These are phyloP conservation scores for Drosophila hydei DNA, from an alignment of 1,140 invertebrate genomes.

Conservation along the genomic window DNA sequence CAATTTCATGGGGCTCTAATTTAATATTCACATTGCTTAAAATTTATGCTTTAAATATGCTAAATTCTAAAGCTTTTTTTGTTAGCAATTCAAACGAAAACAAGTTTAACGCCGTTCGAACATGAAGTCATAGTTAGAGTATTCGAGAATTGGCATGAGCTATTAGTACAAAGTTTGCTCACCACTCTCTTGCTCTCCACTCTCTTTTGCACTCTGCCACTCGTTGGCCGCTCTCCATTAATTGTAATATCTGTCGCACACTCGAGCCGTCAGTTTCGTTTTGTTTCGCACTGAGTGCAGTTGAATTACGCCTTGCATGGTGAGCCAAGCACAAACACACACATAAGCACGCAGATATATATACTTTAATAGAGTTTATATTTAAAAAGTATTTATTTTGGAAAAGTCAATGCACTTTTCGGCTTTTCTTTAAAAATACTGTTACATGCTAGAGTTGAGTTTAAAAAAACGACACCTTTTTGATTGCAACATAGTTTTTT, in stretches of 20 bases:
- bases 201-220: slow-evolving; percentile 3
- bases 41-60: no score
- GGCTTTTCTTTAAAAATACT: slow-evolving; percentile 8
- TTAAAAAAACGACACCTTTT: not conserved
- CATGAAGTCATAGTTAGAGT: slow-evolving; percentile 22
- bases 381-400: slow-evolving; percentile 17
- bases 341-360: slow-evolving; percentile 7
- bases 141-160: slow-evolving; percentile 10
- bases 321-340: slow-evolving; percentile 24
- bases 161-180: not conserved
- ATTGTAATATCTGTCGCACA: slow-evolving; percentile 31
- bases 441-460: no score
- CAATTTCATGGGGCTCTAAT: no score
- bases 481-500: slow-evolving; percentile 31
- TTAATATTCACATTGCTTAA: no score
- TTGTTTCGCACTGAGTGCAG: slow-evolving; percentile 67
- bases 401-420: slow-evolving; percentile 59
- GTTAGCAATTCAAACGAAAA: slow-evolving; percentile 2
- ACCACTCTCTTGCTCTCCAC: not conserved
- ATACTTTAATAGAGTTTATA: slow-evolving; percentile 46
- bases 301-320: slow-evolving; percentile 53
- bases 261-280: slow-evolving; percentile 62
- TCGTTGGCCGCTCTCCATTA: slow-evolving; percentile 4
- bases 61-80: no score
- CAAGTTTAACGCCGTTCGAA: slow-evolving; percentile 1